Evolutionary conservation across 1,140 invertebrate genomes (phyloP), one percentile per base, ranked within the genome.

Genomic region (Kradibia gibbosae): DNA sequence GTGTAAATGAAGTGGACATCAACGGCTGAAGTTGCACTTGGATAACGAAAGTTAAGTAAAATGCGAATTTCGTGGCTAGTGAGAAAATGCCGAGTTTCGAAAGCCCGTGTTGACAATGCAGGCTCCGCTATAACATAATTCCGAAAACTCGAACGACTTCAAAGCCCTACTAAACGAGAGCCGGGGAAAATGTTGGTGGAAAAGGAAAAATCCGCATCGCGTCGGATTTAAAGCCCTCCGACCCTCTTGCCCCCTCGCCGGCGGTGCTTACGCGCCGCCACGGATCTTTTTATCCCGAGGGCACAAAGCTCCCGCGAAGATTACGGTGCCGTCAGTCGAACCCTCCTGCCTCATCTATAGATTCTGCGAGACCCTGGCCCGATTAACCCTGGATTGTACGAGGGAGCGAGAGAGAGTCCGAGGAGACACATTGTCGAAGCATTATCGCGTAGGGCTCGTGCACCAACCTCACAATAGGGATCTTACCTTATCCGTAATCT

Each of bases 291-390:
- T 90, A 90, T 91, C 88, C 88, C 42, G 42, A 31, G 73, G 83
- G 84, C 84, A 90, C 90, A 91, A 91, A 90, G 86, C 86, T 88
- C 87, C 86, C 86, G 86, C 85, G 86, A 89, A 91, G 90, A 90
- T 91, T 91, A 91, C 89, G 87, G 25, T n/a, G 70, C 25, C 20
- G 36, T 28, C 42, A 72, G 50, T 72, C n/a, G n/a, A n/a, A n/a
- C 70, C 42, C 70, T 72, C 25, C 25, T 31, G 25, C 42, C 70
- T 72, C n/a, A n/a, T 72, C 45, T 50, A 28, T 50, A n/a, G 70
- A 25, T 72, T 72, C 25, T 72, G 42, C 65, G 36, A 67, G 34
- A 67, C 62, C 15, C 3, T 34, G 60, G 60, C 25, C 60, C 28
- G 60, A 34, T 62, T 60, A 60, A n/a, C n/a, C 55, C n/a, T 28